Conservation (phyloP, 2,888 invertebrate species). For the Ernsta delagoae region DNA sequence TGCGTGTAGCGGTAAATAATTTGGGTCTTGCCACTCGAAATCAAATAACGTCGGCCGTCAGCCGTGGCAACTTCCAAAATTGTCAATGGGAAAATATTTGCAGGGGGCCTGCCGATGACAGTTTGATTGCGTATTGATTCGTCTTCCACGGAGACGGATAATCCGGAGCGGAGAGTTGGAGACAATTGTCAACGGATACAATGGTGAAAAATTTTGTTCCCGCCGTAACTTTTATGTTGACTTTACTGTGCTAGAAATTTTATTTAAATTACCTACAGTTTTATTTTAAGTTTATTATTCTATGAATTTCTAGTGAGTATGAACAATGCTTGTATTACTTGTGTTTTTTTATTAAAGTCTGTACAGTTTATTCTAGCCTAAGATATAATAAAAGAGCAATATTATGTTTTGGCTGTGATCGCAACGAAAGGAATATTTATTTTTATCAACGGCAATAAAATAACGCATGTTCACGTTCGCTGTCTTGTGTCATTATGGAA, state of each 20-base stretch:
- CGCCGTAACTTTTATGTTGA: no score
- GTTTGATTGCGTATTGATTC: constrained; percentile 67
- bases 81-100: constrained; percentile 62
- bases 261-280: no score
- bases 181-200: neutral
- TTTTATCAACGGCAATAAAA: neutral
- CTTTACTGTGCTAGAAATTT: no score
- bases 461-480: neutral
- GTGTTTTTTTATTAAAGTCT: no score
- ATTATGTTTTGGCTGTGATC: no score
- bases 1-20: constrained; percentile 23
- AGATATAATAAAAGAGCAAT: no score
- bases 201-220: neutral
- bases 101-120: constrained; percentile 58
- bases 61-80: constrained; percentile 46
- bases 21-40: constrained; percentile 35
- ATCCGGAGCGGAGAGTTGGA: constrained; percentile 2
- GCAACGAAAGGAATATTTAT: no score
- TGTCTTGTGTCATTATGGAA: neutral
- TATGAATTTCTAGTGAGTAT: no score
- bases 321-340: no score
- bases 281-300: no score
- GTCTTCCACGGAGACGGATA: constrained; percentile 42
- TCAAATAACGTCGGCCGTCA: constrained; percentile 32
- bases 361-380: no score